Percentiles rank a stretch among this genome's conserved stretches.
Conservation (phyloP, 2,797 vertebrate genomes). For the Macropus fuliginosus region DNA sequence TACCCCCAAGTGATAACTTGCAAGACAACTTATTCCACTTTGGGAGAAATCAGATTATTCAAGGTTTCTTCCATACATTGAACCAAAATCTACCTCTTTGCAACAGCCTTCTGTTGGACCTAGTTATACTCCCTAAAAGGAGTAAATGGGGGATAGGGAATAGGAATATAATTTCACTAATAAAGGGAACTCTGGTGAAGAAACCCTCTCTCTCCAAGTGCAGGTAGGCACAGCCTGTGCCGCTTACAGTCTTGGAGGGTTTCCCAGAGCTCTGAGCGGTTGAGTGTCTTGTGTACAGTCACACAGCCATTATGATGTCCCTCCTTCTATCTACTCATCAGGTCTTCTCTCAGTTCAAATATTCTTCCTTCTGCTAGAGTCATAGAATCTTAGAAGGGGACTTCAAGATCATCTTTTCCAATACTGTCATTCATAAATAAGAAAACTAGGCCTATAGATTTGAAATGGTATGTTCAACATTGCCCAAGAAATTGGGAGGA, state of each 20-base stretch:
- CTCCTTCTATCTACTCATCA: not conserved
- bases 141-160: not conserved
- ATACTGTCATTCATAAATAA: not conserved
- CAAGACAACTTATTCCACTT: not conserved
- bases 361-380: not conserved
- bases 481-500: not conserved
- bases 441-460: slow-evolving; percentile 2
- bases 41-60: not conserved
- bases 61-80: not conserved
- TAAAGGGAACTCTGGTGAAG: not conserved
- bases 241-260: not conserved
- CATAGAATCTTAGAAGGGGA: not conserved
- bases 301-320: not conserved
- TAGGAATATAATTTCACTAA: not conserved
- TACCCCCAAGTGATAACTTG: not conserved
- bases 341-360: not conserved
- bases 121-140: not conserved
- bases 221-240: not conserved
- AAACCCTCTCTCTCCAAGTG: not conserved
- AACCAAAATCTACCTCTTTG: not conserved
- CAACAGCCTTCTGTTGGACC: not conserved
- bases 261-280: not conserved
- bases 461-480: slow-evolving; percentile 4
- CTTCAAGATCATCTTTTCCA: not conserved
- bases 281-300: not conserved